phyloP scores from a whole-genome alignment of 1,140 invertebrate species.

The Trachymyrmex cornetzi region DNA sequence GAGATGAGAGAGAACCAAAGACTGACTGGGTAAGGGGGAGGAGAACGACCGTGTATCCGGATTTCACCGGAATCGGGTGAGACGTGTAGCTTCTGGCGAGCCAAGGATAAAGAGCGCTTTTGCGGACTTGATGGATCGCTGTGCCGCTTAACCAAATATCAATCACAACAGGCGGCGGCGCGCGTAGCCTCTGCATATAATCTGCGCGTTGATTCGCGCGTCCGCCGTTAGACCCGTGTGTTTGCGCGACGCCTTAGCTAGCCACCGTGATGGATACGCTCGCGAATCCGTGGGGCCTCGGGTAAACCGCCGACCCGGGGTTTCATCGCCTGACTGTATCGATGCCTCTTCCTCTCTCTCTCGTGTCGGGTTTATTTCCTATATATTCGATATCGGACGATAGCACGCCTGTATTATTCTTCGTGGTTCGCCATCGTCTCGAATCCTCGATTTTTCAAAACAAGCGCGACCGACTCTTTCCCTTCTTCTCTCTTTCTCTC shows the following conservation, averaged over 20 bases:
- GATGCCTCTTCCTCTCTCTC: background rate
- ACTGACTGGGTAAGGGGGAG: background rate
- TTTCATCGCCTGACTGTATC: slow-evolving; percentile 50
- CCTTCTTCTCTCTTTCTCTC: background rate
- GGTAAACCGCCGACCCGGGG: slow-evolving; percentile 21
- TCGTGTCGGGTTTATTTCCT: slow-evolving; percentile 4
- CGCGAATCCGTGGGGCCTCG: slow-evolving; percentile 35
- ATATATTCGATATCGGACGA: slow-evolving; percentile 43
- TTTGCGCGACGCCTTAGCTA: slow-evolving; percentile 75
- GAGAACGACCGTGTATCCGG: slow-evolving; percentile 40
- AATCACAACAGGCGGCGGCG: slow-evolving; percentile 73
- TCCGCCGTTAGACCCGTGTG: slow-evolving; percentile 47
- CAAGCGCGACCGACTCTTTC: background rate
- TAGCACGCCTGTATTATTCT: slow-evolving; percentile 39
- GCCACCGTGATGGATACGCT: slow-evolving; percentile 65
- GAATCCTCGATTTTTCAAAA: slow-evolving; percentile 50
- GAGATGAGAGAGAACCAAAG: slow-evolving; percentile 13
- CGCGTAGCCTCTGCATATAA: slow-evolving; percentile 74
- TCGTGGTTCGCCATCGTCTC: slow-evolving; percentile 4
- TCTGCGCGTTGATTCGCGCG: slow-evolving; percentile 75
- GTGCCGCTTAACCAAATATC: slow-evolving; percentile 80
- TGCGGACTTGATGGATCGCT: slow-evolving; percentile 79
- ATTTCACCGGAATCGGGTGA: slow-evolving; percentile 71
- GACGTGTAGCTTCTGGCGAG: slow-evolving; percentile 71
- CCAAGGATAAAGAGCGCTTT: slow-evolving; percentile 77